phyloP scores from a whole-genome alignment of 2,113 vertebrate species.

The Cardinalis cardinalis region DNA sequence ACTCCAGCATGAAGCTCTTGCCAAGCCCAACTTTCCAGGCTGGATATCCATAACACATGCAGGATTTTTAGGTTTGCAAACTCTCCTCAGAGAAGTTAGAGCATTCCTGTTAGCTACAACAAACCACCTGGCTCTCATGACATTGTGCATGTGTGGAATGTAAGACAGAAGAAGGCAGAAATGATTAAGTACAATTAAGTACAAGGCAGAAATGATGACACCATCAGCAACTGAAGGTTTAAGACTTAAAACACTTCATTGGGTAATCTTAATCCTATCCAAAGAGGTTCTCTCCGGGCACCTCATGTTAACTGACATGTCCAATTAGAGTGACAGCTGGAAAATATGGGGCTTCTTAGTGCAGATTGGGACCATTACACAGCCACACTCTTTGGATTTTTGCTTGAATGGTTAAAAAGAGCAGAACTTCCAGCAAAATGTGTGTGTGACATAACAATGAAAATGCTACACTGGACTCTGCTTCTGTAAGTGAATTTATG shows the following conservation, averaged over 20 bases:
- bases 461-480: background rate
- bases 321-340: conserved; percentile 73
- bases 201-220: conserved; percentile 55
- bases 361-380: background rate
- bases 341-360: conserved; percentile 70
- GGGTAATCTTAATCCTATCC: conserved; percentile 74
- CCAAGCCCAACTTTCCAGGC: background rate
- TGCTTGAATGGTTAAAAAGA: background rate
- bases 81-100: background rate
- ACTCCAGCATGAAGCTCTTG: background rate
- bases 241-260: conserved; percentile 64
- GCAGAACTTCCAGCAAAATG: background rate
- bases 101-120: background rate
- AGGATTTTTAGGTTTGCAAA: background rate
- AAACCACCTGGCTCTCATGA: background rate
- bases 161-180: conserved; percentile 46
- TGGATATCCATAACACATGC: conserved; percentile 43
- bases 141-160: background rate
- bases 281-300: conserved; percentile 70
- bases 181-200: conserved; percentile 34
- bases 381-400: background rate
- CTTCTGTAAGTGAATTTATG: background rate
- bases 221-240: conserved; percentile 64
- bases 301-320: conserved; percentile 80
- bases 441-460: background rate